Evolutionary conservation across 2,888 invertebrate species (phyloP).

Genomic region (Sarcophaga variegata): DNA sequence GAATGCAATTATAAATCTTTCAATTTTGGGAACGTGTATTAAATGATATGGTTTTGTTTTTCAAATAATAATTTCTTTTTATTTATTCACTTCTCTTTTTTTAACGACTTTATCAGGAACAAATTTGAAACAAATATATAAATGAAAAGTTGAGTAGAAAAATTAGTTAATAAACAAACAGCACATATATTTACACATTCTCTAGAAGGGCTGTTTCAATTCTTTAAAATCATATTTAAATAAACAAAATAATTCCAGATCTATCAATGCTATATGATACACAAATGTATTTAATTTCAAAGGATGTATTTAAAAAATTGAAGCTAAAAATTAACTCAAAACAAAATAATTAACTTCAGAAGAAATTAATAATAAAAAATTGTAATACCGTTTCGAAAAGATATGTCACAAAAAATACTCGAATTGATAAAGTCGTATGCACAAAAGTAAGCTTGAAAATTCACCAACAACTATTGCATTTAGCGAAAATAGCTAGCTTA

Average conservation of each 20-base stretch:
- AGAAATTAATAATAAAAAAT: no score
- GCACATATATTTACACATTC: no score
- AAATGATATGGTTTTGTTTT: constrained; percentile 47
- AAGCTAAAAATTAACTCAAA: no score
- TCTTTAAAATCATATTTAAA: not conserved
- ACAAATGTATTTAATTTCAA: not conserved
- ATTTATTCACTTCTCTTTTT: constrained; percentile 15
- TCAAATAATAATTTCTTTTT: not conserved
- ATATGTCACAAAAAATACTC: no score
- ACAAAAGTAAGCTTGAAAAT: no score
- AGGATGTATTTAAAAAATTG: not conserved
- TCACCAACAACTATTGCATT: not conserved
- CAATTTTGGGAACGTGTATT: constrained; percentile 36
- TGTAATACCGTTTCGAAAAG: no score
- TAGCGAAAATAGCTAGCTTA: not conserved
- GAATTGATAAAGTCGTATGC: no score
- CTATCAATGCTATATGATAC: not conserved
- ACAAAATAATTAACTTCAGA: no score
- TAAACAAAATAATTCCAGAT: no score
- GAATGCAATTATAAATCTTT: constrained; percentile 32
- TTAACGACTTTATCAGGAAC: constrained; percentile 41
- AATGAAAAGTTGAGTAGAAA: no score
- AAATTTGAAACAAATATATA: no score
- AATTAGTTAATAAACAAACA: no score
- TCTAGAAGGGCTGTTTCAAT: not conserved